Conservation (phyloP, 2,113 vertebrate genomes). For the Eleginops maclovinus region DNA sequence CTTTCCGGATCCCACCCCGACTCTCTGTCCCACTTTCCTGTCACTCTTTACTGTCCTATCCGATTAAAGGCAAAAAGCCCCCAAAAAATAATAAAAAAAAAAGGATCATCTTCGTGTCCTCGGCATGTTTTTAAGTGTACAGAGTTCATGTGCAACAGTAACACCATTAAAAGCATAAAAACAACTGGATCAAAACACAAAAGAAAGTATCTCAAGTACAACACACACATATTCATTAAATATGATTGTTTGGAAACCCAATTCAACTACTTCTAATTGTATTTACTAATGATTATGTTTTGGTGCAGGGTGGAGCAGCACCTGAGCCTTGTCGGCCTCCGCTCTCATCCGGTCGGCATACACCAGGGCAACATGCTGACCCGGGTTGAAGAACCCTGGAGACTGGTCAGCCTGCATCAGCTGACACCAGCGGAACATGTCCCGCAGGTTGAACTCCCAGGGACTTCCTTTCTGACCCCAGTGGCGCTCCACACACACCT, state of each 20-base stretch:
- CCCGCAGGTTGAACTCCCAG: constrained; percentile 98
- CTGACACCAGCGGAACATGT: constrained; percentile 98
- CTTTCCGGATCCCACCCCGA: too few species aligned
- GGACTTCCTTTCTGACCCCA: constrained; percentile 97
- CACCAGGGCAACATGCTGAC: constrained; percentile 92
- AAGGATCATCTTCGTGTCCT: too few species aligned
- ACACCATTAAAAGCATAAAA: too few species aligned
- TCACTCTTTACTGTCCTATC: too few species aligned
- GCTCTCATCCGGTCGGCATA: constrained; percentile 96
- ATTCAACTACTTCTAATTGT: too few species aligned
- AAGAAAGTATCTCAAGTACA: neutral
- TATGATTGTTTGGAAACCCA: neutral
- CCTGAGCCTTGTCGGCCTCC: constrained; percentile 89
- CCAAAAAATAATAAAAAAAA: too few species aligned
- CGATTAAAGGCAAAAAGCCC: too few species aligned
- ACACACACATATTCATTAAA: neutral
- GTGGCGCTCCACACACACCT: constrained; percentile 88
- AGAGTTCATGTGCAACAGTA: too few species aligned
- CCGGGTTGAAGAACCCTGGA: constrained; percentile 91
- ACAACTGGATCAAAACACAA: neutral
- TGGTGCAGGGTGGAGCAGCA: constrained; percentile 41
- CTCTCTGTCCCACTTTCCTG: too few species aligned
- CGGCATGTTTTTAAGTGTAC: too few species aligned
- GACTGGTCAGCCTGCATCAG: constrained; percentile 96
- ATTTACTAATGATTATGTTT: too few species aligned